Conservation (phyloP, 2,113 vertebrate species). For the Hylia prasina region DNA sequence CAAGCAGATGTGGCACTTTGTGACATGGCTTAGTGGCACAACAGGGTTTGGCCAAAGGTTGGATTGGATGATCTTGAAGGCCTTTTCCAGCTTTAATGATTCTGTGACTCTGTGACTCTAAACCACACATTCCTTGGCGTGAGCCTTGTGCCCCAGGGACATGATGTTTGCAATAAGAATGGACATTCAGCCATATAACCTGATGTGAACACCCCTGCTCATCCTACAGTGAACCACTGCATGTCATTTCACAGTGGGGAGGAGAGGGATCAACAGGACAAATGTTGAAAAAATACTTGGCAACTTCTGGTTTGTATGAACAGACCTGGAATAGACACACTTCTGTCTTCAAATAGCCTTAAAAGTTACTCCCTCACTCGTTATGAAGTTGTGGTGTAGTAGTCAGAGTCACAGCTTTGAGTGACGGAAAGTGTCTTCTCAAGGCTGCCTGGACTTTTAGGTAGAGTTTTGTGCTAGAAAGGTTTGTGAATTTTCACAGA, state of each 20-base stretch:
- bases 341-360: not conserved
- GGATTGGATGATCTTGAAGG: not conserved
- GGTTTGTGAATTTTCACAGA: not conserved
- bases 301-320: not conserved
- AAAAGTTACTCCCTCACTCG: not conserved
- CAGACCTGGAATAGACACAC: not conserved
- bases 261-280: not conserved
- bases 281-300: not conserved
- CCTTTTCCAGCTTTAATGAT: not conserved
- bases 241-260: not conserved
- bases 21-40: not conserved
- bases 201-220: not conserved
- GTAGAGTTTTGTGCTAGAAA: not conserved
- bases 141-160: not conserved
- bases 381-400: not conserved
- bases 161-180: not conserved
- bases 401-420: not conserved
- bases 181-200: not conserved
- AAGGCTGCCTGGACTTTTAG: not conserved
- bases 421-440: not conserved
- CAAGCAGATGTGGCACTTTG: fast-evolving
- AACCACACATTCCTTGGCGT: not conserved
- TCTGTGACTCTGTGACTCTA: not conserved
- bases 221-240: fast-evolving
- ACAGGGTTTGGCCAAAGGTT: not conserved